Percentiles rank a stretch among this genome's conserved stretches.
Conservation (phyloP, 1,140 invertebrate species). For the Bombus haemorrhoidalis region DNA sequence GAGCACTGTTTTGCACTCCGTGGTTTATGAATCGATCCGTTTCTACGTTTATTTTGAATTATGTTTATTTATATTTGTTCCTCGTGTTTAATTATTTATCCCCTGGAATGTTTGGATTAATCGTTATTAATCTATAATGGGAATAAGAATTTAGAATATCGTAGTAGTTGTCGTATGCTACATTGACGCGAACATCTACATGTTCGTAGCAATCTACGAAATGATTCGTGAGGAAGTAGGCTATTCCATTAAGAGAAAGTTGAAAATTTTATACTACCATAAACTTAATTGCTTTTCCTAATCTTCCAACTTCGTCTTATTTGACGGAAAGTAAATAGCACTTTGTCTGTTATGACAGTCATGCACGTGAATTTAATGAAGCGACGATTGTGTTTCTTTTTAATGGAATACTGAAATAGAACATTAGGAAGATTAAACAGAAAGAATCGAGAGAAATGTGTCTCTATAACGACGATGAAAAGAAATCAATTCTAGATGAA, state of each 20-base stretch:
- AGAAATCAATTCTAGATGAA: no score
- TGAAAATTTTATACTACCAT: background rate
- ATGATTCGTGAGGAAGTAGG: background rate
- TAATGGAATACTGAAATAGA: background rate
- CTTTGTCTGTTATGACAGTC: background rate
- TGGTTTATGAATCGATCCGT: no score
- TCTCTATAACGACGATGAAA: no score
- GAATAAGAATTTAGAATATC: background rate
- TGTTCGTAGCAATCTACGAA: background rate
- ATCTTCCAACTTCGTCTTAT: background rate
- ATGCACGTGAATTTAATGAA: background rate
- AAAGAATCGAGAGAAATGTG: background rate
- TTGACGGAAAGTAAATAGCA: background rate
- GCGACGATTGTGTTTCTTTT: background rate
- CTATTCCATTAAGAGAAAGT: background rate
- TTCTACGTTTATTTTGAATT: rapidly evolving
- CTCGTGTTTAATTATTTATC: no score
- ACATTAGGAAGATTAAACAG: background rate
- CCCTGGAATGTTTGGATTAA: background rate
- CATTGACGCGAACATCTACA: background rate
- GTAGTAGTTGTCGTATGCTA: background rate
- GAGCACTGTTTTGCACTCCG: no score
- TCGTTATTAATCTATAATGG: background rate
- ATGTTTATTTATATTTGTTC: no score
- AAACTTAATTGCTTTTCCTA: background rate